Percentiles rank a stretch among this genome's conserved stretches.
Evolutionary conservation across 2,888 invertebrate genomes (phyloP).

Genomic region (Hypolimnas misippus): DNA sequence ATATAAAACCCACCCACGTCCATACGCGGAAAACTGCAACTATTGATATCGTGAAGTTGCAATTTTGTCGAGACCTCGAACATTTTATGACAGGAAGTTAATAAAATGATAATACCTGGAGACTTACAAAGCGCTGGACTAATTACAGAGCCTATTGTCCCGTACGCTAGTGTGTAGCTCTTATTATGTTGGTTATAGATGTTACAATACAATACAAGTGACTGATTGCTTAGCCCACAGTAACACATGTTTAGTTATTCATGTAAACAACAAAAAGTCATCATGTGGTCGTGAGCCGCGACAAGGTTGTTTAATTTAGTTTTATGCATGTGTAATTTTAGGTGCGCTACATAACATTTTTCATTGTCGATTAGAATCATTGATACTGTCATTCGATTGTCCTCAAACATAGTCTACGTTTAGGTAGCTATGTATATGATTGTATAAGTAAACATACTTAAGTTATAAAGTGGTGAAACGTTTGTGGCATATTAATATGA

Average conservation of each 20-base stretch:
- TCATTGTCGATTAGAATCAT: constrained; percentile 30
- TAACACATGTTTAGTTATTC: constrained; percentile 48
- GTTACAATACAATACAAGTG: constrained; percentile 12
- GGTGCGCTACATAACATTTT: constrained; percentile 30
- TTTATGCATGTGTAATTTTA: constrained; percentile 45
- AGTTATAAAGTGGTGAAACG: constrained; percentile 14
- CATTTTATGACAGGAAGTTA: constrained; percentile 79
- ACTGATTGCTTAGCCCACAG: constrained; percentile 14
- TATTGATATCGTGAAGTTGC: constrained; percentile 59
- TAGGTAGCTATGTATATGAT: constrained; percentile 26
- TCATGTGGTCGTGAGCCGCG: constrained; percentile 50
- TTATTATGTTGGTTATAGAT: constrained; percentile 16
- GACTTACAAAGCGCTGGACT: constrained; percentile 68
- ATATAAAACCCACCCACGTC: constrained; percentile 45
- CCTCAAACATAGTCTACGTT: constrained; percentile 23
- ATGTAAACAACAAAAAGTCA: constrained; percentile 55
- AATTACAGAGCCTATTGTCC: constrained; percentile 51
- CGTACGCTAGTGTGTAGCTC: constrained; percentile 25
- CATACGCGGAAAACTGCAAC: constrained; percentile 65
- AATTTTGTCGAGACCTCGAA: constrained; percentile 69
- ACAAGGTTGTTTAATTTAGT: constrained; percentile 55
- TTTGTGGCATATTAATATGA: constrained; percentile 26
- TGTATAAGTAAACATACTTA: constrained; percentile 25
- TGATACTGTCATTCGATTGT: constrained; percentile 26
- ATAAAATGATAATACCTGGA: constrained; percentile 76